Conservation (phyloP, 2,888 invertebrate genomes). For the Eupithecia subfuscata region DNA sequence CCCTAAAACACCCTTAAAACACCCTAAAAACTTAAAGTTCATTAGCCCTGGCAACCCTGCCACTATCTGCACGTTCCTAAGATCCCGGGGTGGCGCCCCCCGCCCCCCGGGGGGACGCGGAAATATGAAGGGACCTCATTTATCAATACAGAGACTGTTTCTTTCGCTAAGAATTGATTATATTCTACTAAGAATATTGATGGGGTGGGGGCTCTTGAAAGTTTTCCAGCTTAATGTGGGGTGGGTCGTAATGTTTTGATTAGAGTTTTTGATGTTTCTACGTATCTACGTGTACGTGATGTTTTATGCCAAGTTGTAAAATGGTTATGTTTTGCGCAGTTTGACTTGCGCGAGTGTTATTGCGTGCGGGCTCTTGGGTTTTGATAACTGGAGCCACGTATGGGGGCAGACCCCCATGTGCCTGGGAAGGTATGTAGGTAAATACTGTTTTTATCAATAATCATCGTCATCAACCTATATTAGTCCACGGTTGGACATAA, state of each 20-base stretch:
- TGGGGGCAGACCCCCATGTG: neutral
- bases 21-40: slow-evolving; percentile 77
- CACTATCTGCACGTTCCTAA: slow-evolving; percentile 83
- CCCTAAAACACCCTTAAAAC: slow-evolving; percentile 46
- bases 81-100: slow-evolving; percentile 64
- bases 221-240: slow-evolving; percentile 63
- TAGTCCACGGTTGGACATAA: too few relatives aligned
- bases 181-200: slow-evolving; percentile 82
- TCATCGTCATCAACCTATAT: too few relatives aligned
- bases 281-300: slow-evolving; percentile 46
- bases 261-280: slow-evolving; percentile 73
- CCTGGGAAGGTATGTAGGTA: neutral
- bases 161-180: slow-evolving; percentile 84
- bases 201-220: slow-evolving; percentile 65
- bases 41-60: slow-evolving; percentile 80
- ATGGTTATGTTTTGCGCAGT: slow-evolving; percentile 46
- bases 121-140: slow-evolving; percentile 84
- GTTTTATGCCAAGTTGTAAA: slow-evolving; percentile 50
- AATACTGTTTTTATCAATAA: neutral
- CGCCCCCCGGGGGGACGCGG: slow-evolving; percentile 65
- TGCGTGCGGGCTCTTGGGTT: slow-evolving; percentile 29
- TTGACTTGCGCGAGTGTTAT: slow-evolving; percentile 37
- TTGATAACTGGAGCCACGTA: slow-evolving; percentile 14
- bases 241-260: slow-evolving; percentile 67
- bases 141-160: slow-evolving; percentile 84